Conservation (phyloP, 2,888 invertebrate genomes). For the Teleogryllus oceanicus region DNA sequence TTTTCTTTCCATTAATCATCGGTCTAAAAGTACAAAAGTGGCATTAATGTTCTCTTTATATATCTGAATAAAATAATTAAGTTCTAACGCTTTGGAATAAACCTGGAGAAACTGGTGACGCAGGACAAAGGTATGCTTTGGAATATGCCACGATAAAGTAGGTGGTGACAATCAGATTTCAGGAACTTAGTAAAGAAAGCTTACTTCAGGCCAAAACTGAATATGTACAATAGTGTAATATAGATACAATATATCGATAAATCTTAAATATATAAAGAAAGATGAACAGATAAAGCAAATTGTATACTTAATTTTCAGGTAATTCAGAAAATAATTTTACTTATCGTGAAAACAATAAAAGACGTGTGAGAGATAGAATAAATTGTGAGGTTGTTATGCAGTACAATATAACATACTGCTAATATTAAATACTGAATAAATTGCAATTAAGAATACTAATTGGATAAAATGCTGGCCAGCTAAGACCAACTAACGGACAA, state of each 20-base stretch:
- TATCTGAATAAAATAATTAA: not conserved
- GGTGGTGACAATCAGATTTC: not conserved
- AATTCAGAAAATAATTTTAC: too few relatives aligned
- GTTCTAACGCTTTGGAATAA: not conserved
- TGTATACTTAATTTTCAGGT: not conserved
- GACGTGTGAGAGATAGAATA: too few relatives aligned
- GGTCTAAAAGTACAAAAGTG: conserved; percentile 54
- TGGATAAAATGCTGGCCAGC: too few relatives aligned
- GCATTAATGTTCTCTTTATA: not conserved
- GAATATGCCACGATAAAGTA: conserved; percentile 23
- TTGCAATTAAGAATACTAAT: too few relatives aligned
- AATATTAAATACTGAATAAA: too few relatives aligned
- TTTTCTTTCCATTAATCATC: conserved; percentile 75
- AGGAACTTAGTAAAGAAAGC: conserved; percentile 23
- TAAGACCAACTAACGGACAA: too few relatives aligned
- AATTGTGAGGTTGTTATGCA: too few relatives aligned
- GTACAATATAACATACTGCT: too few relatives aligned
- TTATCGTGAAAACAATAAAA: too few relatives aligned
- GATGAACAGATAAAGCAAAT: not conserved
- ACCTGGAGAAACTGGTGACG: not conserved
- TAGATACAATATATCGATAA: too few relatives aligned
- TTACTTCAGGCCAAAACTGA: not conserved
- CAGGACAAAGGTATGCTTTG: conserved; percentile 18
- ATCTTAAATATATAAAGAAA: too few relatives aligned
- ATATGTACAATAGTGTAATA: not conserved